Base-by-base conservation (phyloP, 2,797 vertebrate genomes). In the Onychomys arenicola region DNA sequence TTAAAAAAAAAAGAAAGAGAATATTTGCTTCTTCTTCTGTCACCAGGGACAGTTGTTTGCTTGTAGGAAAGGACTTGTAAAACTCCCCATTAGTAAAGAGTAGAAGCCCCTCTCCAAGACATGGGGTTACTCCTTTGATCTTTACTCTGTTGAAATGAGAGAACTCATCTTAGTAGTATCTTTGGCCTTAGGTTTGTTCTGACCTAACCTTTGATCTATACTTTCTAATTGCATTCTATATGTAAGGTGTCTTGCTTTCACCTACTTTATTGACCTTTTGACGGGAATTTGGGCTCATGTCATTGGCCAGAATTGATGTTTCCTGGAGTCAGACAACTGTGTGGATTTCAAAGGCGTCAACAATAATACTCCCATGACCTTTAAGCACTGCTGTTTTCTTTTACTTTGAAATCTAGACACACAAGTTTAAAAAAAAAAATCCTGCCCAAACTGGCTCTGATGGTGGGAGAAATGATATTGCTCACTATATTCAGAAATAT, bases 311-410 rank as follows among this genome's bases (percentile, higher is more conserved):
- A 77, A 76, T 85, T 83, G 96, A n/a, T 94, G 55, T 92, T 87
- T 89, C 49, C 86, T 88, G 59, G 8, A 81, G 19, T 78, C 78
- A 94, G 94, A 96, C 63, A 86, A 82, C 34, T 27, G 2, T 73
- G 57, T 89, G 89, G 81, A 81, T 97, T 96, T 96, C 86, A 55
- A 43, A 97, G 92, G 11, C 21, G 90, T 76, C 82, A 91, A 94
- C 95, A 87, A 89, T 40, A 63, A 63, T 96, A 97, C 94, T 93
- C 17, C 17, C 37, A 3, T 96, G 97, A 97, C 93, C 96, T 98
- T 98, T 96, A 57, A 94, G 43, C 97, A 77, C 69, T 91, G 73
- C 5, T 34, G 40, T 96, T 98, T 97, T 97, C 95, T 97, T 97
- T 96, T 94, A 85, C 96, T 92, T 76, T 87, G 91, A 96, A 90